phyloP scores from a whole-genome alignment of 2,113 vertebrate species.

The Neodon shergylaensis region DNA sequence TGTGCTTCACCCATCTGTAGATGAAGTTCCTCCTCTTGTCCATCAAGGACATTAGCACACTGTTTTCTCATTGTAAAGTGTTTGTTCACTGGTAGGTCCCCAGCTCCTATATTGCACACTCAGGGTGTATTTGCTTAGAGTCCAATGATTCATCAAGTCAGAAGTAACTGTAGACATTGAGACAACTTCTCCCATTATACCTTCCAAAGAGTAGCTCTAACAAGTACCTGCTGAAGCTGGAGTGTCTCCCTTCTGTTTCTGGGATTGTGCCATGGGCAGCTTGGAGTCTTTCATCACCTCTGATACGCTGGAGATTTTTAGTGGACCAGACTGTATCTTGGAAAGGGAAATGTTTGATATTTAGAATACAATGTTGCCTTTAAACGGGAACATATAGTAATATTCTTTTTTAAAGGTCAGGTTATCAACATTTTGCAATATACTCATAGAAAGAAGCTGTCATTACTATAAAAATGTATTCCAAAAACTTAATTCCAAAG shows the following conservation, averaged over 20 bases:
- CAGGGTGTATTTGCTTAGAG: background rate
- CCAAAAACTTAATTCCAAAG: constrained; percentile 9
- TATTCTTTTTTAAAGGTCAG: constrained; percentile 41
- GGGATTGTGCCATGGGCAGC: constrained; percentile 81
- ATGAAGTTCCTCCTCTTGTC: background rate
- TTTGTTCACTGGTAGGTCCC: background rate
- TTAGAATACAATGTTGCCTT: constrained; percentile 12
- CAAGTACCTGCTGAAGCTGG: constrained; percentile 77
- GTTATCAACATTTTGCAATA: constrained; percentile 13
- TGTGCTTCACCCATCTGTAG: background rate
- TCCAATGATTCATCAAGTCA: constrained; percentile 9
- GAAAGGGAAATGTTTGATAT: constrained; percentile 62
- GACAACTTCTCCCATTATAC: background rate
- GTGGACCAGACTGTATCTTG: constrained; percentile 85
- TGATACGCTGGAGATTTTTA: constrained; percentile 89
- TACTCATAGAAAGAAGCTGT: constrained; percentile 22
- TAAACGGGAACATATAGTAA: background rate
- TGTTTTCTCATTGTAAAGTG: background rate
- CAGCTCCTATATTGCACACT: background rate
- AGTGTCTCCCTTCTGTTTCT: constrained; percentile 80
- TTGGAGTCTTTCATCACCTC: constrained; percentile 90
- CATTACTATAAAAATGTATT: constrained; percentile 23
- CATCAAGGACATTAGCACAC: constrained; percentile 12
- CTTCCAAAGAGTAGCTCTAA: constrained; percentile 34
- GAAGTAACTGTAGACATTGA: background rate